Conservation (phyloP, 2,113 vertebrate genomes). For the Glaucidium brasilianum region DNA sequence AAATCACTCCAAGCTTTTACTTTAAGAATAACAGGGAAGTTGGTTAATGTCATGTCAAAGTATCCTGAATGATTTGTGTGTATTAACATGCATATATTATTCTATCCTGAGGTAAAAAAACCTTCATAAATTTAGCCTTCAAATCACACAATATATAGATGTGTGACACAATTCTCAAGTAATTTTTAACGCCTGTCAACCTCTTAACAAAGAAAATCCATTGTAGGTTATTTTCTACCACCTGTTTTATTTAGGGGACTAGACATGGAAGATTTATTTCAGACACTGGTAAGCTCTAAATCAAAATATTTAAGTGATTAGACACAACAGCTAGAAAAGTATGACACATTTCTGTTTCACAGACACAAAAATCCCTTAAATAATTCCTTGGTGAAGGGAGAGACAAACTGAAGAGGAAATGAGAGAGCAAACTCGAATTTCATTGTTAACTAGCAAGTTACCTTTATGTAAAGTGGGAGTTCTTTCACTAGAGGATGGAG, state of each 20-base stretch:
- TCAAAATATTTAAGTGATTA: background rate
- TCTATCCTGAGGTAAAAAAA: background rate
- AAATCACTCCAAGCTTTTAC: background rate
- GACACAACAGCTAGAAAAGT: background rate
- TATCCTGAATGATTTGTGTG: background rate
- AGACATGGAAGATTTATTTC: background rate
- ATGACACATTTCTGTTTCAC: background rate
- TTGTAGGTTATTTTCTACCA: background rate
- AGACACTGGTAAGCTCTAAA: background rate
- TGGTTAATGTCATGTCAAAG: background rate
- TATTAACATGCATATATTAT: background rate
- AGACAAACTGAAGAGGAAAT: background rate
- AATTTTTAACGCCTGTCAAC: background rate
- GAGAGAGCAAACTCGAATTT: background rate
- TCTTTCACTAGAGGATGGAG: slow-evolving; percentile 81
- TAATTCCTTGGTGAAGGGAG: background rate
- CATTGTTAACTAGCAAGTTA: slow-evolving; percentile 50
- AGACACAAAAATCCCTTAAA: background rate
- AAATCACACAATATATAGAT: background rate
- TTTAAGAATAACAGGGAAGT: background rate
- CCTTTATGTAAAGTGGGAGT: slow-evolving; percentile 84
- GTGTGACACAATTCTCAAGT: background rate
- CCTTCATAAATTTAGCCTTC: background rate
- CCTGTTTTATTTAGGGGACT: background rate
- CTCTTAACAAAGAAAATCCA: background rate